Base-by-base conservation (phyloP, 2,797 vertebrate genomes). In the Danionella dracula region DNA sequence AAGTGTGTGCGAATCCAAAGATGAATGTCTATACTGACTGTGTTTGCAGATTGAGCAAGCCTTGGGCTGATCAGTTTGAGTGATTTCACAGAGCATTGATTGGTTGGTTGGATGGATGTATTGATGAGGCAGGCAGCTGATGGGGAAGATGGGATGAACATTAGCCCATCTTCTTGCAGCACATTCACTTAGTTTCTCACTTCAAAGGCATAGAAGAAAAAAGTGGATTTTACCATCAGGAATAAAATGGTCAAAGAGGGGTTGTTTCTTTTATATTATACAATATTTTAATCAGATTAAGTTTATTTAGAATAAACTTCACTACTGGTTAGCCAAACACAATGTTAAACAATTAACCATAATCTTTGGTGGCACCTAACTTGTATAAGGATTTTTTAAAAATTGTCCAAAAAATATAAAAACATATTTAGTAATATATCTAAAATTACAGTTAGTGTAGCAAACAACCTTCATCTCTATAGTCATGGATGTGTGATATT, bases 1-100 rank as follows among this genome's bases (percentile, higher is more conserved):
- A 3, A 48, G 57, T 76, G 81, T 64, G 60, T 72, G 73, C 51
- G 78, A 50, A 81, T 79, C 77, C 77, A 80, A 84, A 84, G 87
- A 89, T 89, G 86, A 85, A 91, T 90, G 90, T 89, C 84, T 83
- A 88, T 89, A 90, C 86, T 89, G 87, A 91, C 89, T 89, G 86
- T 88, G 86, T 87, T 87, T 88, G 87, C 86, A 88, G 88, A 90
- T 89, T 89, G 83, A 84, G 81, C 82, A 83, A 82, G 70, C 83
- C 82, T 87, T 87, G 83, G 82, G 87, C 87, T 88, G 88, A 91
- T 90, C 88, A 89, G 81, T 90, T 89, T 89, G 88, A 90, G 86
- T 85, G 88, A 90, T 90, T 86, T 71, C 79, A 85, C 77, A 80
- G 71, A 34, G 78, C 82, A 91, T 91, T 83, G 89, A 91, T 90